Evolutionary conservation across 2,888 invertebrate genomes (phyloP), one percentile per base, ranked within the genome.

Genomic region (Conistra vaccinii): DNA sequence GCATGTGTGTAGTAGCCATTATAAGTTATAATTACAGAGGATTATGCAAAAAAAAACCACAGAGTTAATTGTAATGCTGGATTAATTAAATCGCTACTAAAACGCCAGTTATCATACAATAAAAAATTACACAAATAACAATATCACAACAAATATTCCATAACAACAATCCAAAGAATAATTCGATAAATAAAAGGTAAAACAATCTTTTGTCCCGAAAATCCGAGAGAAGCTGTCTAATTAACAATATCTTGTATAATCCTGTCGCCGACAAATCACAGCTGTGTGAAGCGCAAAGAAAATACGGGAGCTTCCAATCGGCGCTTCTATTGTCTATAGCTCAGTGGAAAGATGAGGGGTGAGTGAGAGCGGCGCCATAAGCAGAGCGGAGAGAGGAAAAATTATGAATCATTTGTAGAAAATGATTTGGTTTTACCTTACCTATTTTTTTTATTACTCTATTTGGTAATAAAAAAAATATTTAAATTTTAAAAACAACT

Each of bases 281-380:
- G 71, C 48, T 67, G 73, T 65, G 78, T 74, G 74, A 70, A 51
- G 69, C 26, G 71, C 55, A 79, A 69, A 80, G 78, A 87, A 87
- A 85, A 87, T 81, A 86, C 80, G 71, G 51, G 73, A 55, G 75
- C 81, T 78, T 76, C 76, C 83, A 85, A 82, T 87, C 80, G 78
- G 65, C 74, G 58, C 79, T n/a, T 83, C 81, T 69, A 83, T 86
- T 89, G 85, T 85, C 82, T 84, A 77, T 73, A 69, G 51, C 68
- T 73, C 55, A 53, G 60, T 0, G 26, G 60, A 62, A 69, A 35
- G 29, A 5, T 48, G 67, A 23, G 71, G 73, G 35, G 5, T 67
- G 77, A 69, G 39, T 65, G 53, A 73, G 35, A 76, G 69, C 29
- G n/a, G 53, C 0, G 3, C 4, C 10, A 39, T 55, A 55, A 32